phyloP scores from a whole-genome alignment of 2,113 vertebrate species.

The Phaetusa simplex region DNA sequence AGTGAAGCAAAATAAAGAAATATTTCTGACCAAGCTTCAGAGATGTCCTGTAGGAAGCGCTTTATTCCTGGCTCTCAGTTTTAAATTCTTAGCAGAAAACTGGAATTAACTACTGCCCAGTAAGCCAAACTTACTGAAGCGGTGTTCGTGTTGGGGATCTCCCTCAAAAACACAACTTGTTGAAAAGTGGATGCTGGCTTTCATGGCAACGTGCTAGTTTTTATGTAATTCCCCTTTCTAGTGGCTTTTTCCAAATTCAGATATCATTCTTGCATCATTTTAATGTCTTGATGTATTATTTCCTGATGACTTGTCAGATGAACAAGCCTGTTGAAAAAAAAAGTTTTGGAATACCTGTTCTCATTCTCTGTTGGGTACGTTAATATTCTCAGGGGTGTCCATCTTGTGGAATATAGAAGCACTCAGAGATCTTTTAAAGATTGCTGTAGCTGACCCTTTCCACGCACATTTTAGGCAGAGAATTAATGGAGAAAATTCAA shows the following conservation, averaged over 20 bases:
- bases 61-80: neutral
- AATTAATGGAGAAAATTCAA: neutral
- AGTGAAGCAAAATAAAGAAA: neutral
- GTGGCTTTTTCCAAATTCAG: neutral
- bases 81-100: neutral
- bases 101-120: neutral
- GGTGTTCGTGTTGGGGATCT: neutral
- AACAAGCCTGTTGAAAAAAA: neutral
- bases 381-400: neutral
- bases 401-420: neutral
- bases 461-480: rapidly evolving
- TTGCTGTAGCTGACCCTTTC: neutral
- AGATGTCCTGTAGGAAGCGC: neutral
- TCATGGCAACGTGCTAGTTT: neutral
- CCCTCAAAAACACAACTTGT: neutral
- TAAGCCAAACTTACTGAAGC: neutral
- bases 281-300: neutral
- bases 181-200: neutral
- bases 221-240: neutral
- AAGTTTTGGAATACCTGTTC: neutral
- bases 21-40: neutral
- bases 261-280: neutral
- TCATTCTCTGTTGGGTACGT: neutral
- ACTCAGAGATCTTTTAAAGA: neutral
- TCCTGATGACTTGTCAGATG: neutral